These are phyloP conservation scores for Tortrix viridana DNA, from an alignment of 2,888 invertebrate genomes.

Conservation along the genomic window DNA sequence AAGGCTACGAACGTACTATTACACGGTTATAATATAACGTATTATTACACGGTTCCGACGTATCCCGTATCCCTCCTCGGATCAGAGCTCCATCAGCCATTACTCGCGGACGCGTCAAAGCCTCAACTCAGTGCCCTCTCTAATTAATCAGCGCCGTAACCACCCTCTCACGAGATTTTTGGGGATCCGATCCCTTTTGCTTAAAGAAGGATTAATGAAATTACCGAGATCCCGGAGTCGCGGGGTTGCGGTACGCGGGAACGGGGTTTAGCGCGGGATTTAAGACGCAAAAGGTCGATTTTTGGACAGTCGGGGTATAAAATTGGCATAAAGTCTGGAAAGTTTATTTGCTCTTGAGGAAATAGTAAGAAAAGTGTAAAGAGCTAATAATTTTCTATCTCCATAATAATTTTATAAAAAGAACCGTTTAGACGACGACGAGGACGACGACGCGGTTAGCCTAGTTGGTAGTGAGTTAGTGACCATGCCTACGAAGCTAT, in stretches of 20 bases:
- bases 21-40: no score
- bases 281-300: constrained; percentile 5
- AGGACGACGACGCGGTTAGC: no score
- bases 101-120: neutral
- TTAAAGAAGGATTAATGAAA: constrained; percentile 36
- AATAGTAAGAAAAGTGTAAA: no score
- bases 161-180: constrained; percentile 18
- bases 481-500: no score
- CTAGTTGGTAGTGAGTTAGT: no score
- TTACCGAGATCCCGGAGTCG: constrained; percentile 29
- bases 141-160: constrained; percentile 11
- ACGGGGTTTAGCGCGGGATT: constrained; percentile 10
- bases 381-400: no score
- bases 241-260: constrained; percentile 13
- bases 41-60: no score
- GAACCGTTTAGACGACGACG: no score
- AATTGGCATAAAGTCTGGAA: no score
- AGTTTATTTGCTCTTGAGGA: no score
- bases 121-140: neutral
- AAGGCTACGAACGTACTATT: no score
- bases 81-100: neutral
- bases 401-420: no score
- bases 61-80: neutral
- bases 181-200: neutral
- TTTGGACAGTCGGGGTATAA: neutral